Evolutionary conservation across 2,888 invertebrate genomes (phyloP).

Genomic region (Clistopyga incitator): DNA sequence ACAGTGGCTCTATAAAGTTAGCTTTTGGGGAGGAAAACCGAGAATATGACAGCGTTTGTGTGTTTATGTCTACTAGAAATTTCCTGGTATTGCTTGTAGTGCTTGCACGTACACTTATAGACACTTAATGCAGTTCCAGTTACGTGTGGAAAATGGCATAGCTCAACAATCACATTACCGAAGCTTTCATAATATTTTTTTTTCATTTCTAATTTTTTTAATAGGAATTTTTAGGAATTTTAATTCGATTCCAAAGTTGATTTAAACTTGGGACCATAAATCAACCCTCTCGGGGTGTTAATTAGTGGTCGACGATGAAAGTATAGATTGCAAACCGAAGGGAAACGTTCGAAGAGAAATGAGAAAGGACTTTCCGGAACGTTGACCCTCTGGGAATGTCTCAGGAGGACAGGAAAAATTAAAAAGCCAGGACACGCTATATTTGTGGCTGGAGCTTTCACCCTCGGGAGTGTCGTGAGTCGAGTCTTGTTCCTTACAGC

Average conservation of each 20-base stretch:
- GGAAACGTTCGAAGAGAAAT: constrained; percentile 54
- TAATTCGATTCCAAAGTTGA: too few species aligned
- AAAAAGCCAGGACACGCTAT: constrained; percentile 39
- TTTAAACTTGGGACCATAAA: too few species aligned
- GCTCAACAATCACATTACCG: background rate
- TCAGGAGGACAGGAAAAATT: constrained; percentile 38
- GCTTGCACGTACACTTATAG: constrained; percentile 21
- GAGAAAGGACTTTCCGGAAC: constrained; percentile 27
- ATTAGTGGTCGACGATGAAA: constrained; percentile 3
- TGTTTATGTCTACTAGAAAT: background rate
- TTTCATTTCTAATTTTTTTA: background rate
- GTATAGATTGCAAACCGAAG: constrained; percentile 16
- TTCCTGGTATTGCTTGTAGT: background rate
- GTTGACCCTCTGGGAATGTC: constrained; percentile 45
- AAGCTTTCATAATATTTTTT: background rate
- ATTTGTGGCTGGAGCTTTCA: constrained; percentile 44
- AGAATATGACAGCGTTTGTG: constrained; percentile 8
- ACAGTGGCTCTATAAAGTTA: constrained; percentile 36
- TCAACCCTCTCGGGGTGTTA: background rate
- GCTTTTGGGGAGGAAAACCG: background rate
- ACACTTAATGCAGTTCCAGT: background rate
- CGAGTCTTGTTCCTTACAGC: constrained; percentile 28
- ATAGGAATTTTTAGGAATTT: too few species aligned
- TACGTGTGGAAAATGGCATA: background rate
- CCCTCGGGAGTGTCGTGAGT: constrained; percentile 58